Evolutionary conservation across 2,888 invertebrate species (phyloP), one percentile per base, ranked within the genome.

Genomic region (Agrochola circellaris): DNA sequence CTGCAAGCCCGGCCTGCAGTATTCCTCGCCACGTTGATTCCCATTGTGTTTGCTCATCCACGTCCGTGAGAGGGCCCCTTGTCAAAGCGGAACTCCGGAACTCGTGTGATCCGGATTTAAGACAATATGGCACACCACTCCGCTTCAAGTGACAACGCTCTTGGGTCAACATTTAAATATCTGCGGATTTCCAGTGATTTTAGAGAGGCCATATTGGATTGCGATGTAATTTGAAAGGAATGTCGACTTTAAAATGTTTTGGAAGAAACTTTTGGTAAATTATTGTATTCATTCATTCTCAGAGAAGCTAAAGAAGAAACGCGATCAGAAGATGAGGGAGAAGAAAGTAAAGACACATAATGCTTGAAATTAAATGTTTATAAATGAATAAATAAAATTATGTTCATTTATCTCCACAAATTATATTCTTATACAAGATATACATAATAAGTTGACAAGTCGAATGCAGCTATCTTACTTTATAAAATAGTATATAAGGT

Each of bases 271-370:
- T 65, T 51, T 30, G 26, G 51, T 78, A 30, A 54, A 48, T 77
- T n/a, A 48, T 64, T 64, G 51, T 60, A 3, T 48, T 26, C 0
- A 38, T 38, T 38, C 7, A 38, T 38, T 38, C 87, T 96, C 97
- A 0, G 97, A 97, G 91, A 95, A 93, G 88, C 90, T 91, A 85
- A 97, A 96, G 90, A 90, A 91, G 70, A 94, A 92, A 79, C 88
- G 95, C 17, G 95, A 95, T 72, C 94, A 95, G 90, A 92, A 90
- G 87, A 96, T 93, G 72, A 91, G 87, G 6, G 93, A 95, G 87
- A 97, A 94, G 91, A 95, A 95, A 83, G 93, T 94, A 0, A 96
- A 95, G 87, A 96, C 79, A n/a, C 93, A 96, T 92, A 96, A 96
- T 90, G 95, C 95, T 86, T 97, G 91, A 88, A 91, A 92, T 91